Evolutionary conservation across 2,113 vertebrate genomes (phyloP), one percentile per base, ranked within the genome.

Genomic region (Eonycteris spelaea): DNA sequence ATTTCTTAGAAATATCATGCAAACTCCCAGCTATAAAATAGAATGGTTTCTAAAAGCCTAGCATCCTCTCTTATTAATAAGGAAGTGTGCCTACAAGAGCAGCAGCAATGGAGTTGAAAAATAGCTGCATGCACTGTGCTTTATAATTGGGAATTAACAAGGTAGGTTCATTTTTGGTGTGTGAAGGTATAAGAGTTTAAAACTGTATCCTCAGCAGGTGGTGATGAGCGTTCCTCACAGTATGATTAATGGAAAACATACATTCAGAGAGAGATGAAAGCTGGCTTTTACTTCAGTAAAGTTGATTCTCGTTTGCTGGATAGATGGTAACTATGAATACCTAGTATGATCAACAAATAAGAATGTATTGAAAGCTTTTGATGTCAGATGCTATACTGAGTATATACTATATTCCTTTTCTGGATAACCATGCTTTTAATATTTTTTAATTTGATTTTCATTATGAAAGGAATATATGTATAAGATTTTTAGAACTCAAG

Each of bases 1-100:
- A 83, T 61, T 90, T 67, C 93, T 84, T 79, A 33, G 91, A 91
- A 97, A 95, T 95, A 95, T 67, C 95, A 71, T 55, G 38, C 28
- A 57, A 75, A 61, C 19, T 16, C 94, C 53, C 22, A 7, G 3
- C 21, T 95, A 28, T 88, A 83, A 91, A 11, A 26, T 57, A 9
- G 18, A 70, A 51, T 75, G 65, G 35, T 90, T 95, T 90, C 84
- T 95, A 48, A 95, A 94, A 92, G 86, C 43, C 28, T 73, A 65
- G 67, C 2, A 3, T 83, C 21, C 65, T 89, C 80, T 65, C 0
- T 11, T 74, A 8, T 55, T 55, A 38, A 61, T 55, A 78, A 86
- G 79, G 9, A 84, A 51, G 3, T 30, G 3, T 87, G 63, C 48
- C 24, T 55, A 67, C 11, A 45, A n/a, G 48, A 61, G 38, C 21